A percentile compares a stretch with the other conserved stretches of the same genome.
Conservation (phyloP, 2,888 invertebrate genomes). For the Pinctada fucata region DNA sequence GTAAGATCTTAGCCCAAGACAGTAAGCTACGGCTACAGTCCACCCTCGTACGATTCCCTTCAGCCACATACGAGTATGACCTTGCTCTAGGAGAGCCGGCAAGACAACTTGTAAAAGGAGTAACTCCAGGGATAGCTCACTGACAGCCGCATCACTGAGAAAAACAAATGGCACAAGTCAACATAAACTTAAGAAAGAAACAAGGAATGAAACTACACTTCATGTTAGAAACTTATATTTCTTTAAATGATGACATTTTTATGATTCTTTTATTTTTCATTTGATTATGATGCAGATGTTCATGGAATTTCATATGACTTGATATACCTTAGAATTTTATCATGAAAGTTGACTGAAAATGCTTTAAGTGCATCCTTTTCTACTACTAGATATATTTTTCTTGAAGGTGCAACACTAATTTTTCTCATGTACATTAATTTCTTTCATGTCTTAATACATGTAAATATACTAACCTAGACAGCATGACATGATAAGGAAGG, state of each 20-base stretch:
- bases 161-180: neutral
- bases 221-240: neutral
- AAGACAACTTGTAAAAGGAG: slow-evolving; percentile 90
- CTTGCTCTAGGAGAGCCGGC: slow-evolving; percentile 96
- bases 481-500: slow-evolving; percentile 94
- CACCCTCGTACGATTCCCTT: slow-evolving; percentile 86
- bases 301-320: too few relatives aligned
- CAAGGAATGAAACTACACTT: neutral
- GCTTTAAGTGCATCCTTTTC: too few relatives aligned
- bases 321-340: too few relatives aligned
- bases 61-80: slow-evolving; percentile 95
- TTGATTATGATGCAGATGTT: too few relatives aligned
- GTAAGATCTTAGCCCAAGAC: slow-evolving; percentile 92
- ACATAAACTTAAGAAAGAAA: neutral
- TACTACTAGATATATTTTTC: too few relatives aligned
- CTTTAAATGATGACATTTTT: neutral
- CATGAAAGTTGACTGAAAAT: too few relatives aligned
- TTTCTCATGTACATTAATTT: too few relatives aligned
- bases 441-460: too few relatives aligned
- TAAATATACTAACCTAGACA: slow-evolving; percentile 74
- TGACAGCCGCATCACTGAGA: slow-evolving; percentile 86
- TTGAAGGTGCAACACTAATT: too few relatives aligned
- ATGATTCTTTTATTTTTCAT: too few relatives aligned
- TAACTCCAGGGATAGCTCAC: slow-evolving; percentile 95
- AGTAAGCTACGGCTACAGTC: slow-evolving; percentile 82